These are phyloP conservation scores for Gulo gulo DNA, from an alignment of 2,113 vertebrate species.

Conservation along the genomic window DNA sequence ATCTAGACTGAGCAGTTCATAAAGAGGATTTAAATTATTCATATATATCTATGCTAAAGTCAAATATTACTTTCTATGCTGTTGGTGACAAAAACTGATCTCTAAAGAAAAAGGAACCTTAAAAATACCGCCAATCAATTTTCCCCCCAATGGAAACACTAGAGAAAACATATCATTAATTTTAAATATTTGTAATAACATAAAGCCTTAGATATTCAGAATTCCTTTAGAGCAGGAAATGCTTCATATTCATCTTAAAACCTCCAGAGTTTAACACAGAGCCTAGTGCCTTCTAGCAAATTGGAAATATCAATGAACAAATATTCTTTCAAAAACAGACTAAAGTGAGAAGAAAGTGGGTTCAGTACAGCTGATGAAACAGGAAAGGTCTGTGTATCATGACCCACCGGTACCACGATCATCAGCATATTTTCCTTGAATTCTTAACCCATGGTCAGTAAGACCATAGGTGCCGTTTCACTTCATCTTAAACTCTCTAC, in stretches of 20 bases:
- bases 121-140: background rate
- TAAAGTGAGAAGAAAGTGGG: background rate
- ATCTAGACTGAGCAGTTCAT: background rate
- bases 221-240: background rate
- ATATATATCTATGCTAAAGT: background rate
- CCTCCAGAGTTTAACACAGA: background rate
- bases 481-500: background rate
- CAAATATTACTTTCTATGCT: background rate
- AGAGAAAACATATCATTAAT: background rate
- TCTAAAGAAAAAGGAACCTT: background rate
- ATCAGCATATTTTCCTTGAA: background rate
- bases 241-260: background rate
- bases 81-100: background rate
- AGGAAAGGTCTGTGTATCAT: background rate
- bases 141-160: background rate
- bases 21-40: constrained; percentile 2
- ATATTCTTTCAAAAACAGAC: background rate
- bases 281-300: background rate
- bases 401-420: background rate
- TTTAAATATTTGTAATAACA: background rate
- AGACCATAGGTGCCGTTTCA: background rate
- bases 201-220: background rate
- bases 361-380: background rate
- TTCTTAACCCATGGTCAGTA: background rate
- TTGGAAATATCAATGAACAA: background rate